phyloP scores from a whole-genome alignment of 2,113 vertebrate species.

The Sinocyclocheilus grahami region DNA sequence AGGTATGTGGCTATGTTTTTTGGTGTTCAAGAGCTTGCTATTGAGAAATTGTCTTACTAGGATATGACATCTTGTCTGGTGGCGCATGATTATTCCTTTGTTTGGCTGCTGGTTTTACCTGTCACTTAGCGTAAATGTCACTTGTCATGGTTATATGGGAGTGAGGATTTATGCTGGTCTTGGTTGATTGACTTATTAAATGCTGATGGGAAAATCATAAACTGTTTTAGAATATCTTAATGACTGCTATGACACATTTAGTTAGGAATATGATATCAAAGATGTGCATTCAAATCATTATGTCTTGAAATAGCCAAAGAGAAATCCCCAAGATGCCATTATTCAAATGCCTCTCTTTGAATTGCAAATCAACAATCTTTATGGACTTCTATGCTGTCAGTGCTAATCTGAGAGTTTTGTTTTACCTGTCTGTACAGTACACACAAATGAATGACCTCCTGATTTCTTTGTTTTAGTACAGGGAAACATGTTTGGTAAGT shows the following conservation, averaged over 20 bases:
- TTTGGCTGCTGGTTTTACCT: not conserved
- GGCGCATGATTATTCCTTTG: not conserved
- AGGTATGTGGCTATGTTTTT: not conserved
- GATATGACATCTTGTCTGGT: not conserved
- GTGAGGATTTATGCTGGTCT: not conserved
- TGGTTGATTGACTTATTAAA: not conserved
- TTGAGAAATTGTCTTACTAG: not conserved
- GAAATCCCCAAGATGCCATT: constrained; percentile 50
- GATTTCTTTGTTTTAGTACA: constrained; percentile 21
- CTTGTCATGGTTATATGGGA: not conserved
- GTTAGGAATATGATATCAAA: constrained; percentile 9
- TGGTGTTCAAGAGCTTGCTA: not conserved
- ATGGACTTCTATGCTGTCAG: not conserved
- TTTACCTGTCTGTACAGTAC: not conserved
- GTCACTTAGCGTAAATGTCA: not conserved
- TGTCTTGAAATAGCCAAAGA: constrained; percentile 44
- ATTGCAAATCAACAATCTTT: constrained; percentile 43
- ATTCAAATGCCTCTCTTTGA: constrained; percentile 59
- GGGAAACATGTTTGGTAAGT: constrained; percentile 72
- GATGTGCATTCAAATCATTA: constrained; percentile 48
- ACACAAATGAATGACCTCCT: not conserved
- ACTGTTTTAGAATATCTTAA: not conserved
- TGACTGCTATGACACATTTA: constrained; percentile 4
- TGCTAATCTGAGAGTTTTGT: not conserved
- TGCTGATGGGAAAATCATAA: not conserved